Evolutionary conservation across 2,113 vertebrate genomes (phyloP).

Genomic region (Anhinga rufa): DNA sequence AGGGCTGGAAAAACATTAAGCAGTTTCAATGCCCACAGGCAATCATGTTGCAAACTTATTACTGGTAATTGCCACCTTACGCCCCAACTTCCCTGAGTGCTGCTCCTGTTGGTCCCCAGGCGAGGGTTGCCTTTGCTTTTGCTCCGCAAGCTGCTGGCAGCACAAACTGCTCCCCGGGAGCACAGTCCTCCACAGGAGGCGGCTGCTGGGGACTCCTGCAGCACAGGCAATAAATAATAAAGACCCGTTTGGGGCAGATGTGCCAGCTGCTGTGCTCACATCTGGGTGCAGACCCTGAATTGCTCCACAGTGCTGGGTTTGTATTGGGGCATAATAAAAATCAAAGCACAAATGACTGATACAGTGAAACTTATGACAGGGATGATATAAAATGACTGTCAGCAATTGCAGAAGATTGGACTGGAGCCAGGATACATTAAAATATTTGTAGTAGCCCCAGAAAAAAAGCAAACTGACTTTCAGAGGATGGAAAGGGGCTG

Average conservation of each 20-base stretch:
- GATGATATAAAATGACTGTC: conserved; percentile 14
- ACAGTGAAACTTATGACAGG: not conserved
- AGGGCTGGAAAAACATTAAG: not conserved
- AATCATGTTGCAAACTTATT: not conserved
- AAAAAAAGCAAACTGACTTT: not conserved
- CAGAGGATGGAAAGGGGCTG: not conserved
- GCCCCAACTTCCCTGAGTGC: not conserved
- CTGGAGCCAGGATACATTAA: not conserved
- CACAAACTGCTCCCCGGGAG: not conserved
- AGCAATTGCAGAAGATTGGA: not conserved
- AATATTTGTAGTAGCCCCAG: not conserved
- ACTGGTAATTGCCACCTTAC: not conserved
- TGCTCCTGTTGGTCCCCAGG: not conserved
- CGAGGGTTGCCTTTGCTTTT: not conserved
- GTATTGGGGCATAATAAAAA: not conserved
- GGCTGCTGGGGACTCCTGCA: not conserved
- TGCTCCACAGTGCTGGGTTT: not conserved
- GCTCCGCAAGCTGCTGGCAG: not conserved
- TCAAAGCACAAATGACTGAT: not conserved
- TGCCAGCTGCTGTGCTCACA: not conserved
- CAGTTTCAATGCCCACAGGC: not conserved
- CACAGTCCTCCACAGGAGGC: not conserved
- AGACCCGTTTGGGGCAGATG: not conserved
- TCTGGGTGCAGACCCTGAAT: not conserved
- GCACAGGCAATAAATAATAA: not conserved